Conservation (phyloP, 35 echinoderm and acorn worm genomes). For the Strongylocentrotus purpuratus region DNA sequence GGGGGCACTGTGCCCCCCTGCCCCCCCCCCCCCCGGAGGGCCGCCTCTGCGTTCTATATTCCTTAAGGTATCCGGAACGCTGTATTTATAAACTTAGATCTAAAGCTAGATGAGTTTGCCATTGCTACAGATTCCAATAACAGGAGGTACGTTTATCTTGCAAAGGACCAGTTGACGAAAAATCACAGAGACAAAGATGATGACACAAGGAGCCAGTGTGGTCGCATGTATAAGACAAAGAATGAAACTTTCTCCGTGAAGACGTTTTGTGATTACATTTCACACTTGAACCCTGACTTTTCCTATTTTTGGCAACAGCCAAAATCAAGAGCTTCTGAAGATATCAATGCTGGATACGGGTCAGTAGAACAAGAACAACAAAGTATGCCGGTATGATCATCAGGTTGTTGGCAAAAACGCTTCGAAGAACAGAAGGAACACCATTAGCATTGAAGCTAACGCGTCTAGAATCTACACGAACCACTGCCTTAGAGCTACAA, state of each 20-base stretch:
- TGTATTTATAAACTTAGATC: conserved; percentile 46
- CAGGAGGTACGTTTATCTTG: conserved; percentile 16
- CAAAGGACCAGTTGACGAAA: too few species aligned
- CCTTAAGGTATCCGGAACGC: too few species aligned
- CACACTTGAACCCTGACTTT: conserved; percentile 35
- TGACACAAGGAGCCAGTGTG: too few species aligned
- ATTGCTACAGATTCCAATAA: not conserved
- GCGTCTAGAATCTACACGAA: conserved; percentile 64
- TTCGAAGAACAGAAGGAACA: conserved; percentile 57
- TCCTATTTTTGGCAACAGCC: conserved; percentile 62
- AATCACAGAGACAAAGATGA: too few species aligned
- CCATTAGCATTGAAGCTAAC: conserved; percentile 34
- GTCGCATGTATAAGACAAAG: too few species aligned
- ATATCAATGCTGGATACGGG: not conserved
- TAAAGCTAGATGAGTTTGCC: not conserved
- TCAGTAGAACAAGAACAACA: not conserved
- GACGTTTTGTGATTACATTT: conserved; percentile 38
- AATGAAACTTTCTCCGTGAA: conserved; percentile 50
- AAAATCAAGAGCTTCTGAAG: not conserved
- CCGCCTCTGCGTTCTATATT: too few species aligned
- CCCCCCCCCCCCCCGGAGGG: too few species aligned
- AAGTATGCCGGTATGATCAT: too few species aligned
- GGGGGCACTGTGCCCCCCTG: too few species aligned
- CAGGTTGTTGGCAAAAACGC: too few species aligned
- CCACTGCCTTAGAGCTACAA: conserved; percentile 59